Base-by-base conservation (phyloP, 2,797 vertebrate species). In the Fistularia tabacaria region DNA sequence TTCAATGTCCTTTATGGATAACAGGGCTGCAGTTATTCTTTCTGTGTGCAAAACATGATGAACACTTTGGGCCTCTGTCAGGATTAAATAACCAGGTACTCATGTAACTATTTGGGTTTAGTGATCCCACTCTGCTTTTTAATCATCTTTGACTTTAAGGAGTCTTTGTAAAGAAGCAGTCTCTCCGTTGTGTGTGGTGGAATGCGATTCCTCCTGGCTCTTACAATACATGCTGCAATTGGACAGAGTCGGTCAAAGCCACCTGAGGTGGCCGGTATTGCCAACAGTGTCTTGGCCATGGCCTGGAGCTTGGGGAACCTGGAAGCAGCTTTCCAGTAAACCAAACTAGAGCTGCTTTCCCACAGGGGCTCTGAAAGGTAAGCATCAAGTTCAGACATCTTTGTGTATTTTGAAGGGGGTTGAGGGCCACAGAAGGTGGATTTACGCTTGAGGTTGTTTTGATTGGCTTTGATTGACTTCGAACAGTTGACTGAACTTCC, bases 191-290 rank as follows among this genome's bases (percentile, higher is more conserved):
- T 88, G 79, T 91, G 88, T 51, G 87, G 63, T 0, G 85, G 81
- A 41, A 91, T 71, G 8, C 69, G 79, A 71, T 82, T 91, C 63
- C 89, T 87, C 47, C 69, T 85, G 46, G 91, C 90, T 57, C 56
- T 81, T 1, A 91, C 71, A 6, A 92, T 85, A 40, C 84, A 87
- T 0, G 68, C 58, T 1, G 90, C 88, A 76, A 90, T 72, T 6
- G 88, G 88, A 64, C 74, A 90, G 9, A 92, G 86, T 6, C 85
- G 74, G 48, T 88, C 87, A 1, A 91, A 91, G 36, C 91, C 90
- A 7, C 90, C 88, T 0, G 88, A 87, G 12, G 89, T 88, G 38
- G 88, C 87, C 0, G 90, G 91, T 3, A 84, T 58, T 0, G 86
- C 80, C 59, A 92, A 66, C 25, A 91, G 78, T 56, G 79, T 89